phyloP scores from a whole-genome alignment of 2,797 vertebrate genomes.

The Vultur gryphus region DNA sequence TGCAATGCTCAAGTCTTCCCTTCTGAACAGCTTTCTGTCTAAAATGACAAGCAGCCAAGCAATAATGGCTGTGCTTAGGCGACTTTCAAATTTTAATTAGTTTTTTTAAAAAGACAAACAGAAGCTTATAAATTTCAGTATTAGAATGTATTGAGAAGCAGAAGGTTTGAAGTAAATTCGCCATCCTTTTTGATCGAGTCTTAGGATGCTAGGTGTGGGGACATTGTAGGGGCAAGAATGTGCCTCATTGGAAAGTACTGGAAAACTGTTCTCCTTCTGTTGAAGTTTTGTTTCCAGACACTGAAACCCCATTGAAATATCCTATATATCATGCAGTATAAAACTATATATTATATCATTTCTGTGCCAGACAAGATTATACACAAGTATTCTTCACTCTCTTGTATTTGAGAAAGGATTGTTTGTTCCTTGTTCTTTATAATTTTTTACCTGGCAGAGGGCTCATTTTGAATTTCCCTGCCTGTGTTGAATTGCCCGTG shows the following conservation, averaged over 20 bases:
- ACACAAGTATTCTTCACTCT: background rate
- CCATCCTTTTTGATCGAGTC: background rate
- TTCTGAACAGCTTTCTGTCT: background rate
- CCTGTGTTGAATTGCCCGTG: fast-evolving
- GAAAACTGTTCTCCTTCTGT: background rate
- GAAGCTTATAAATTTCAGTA: background rate
- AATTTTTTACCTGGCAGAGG: background rate
- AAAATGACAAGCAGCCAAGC: background rate
- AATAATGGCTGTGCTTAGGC: background rate
- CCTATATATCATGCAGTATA: background rate
- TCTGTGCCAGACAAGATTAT: background rate
- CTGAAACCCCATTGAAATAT: background rate
- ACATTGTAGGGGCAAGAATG: background rate
- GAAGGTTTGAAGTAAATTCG: background rate
- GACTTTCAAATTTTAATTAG: background rate
- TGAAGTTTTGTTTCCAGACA: background rate
- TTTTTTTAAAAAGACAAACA: background rate
- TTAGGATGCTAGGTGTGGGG: background rate
- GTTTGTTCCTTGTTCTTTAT: background rate
- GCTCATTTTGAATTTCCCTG: background rate
- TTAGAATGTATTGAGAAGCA: background rate
- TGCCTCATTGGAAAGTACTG: background rate
- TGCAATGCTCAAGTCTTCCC: background rate
- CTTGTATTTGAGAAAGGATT: background rate
- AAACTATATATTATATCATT: background rate